Base-by-base conservation (phyloP, 1,140 invertebrate genomes). In the Pachypeltis micranthus region DNA sequence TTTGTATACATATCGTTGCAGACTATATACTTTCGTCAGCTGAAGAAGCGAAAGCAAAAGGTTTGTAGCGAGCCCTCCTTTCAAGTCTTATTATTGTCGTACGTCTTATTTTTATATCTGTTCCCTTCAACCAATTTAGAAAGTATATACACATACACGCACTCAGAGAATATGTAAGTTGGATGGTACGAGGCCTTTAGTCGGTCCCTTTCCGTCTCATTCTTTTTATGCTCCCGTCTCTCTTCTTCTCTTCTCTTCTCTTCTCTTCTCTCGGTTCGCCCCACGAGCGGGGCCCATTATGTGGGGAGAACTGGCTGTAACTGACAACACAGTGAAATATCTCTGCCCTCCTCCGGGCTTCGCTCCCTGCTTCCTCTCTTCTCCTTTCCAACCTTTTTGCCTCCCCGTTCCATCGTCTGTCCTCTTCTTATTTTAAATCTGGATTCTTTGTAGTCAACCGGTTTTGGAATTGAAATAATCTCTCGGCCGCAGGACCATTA, bases 381-480 rank as follows among this genome's bases (percentile, higher is more conserved):
- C 59, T 60, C 57, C 28, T 44, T 59, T 56, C 25, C 62, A 51
- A 19, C 27, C 55, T 3, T 26, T 25, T 26, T 23, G 10, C 12
- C 61, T 56, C 51, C 23, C 61, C 26, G 23, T 47, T 29, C 44
- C 28, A 24, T 25, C 60, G 28, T 47, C 54, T 14, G 26, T 63
- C 56, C 27, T 59, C 44, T 63, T 63, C 62, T 63, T 63, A 63
- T 63, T 63, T 63, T 55, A 63, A 63, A 63, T 63, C 61, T 63
- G 61, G 61, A 55, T 63, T 63, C 61, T 63, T 63, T 63, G 61
- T 63, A 63, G 44, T 63, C 61, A 63, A 63, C 61, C 61, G 61
- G 61, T 63, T 63, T 61, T 56, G 61, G 61, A 63, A 63, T 63
- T 55, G 61, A 63, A 63, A 63, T 63, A 63, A 63, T 63, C 61